These are phyloP conservation scores for Peromyscus attwateri DNA, from an alignment of 2,797 vertebrate species.

Conservation along the genomic window DNA sequence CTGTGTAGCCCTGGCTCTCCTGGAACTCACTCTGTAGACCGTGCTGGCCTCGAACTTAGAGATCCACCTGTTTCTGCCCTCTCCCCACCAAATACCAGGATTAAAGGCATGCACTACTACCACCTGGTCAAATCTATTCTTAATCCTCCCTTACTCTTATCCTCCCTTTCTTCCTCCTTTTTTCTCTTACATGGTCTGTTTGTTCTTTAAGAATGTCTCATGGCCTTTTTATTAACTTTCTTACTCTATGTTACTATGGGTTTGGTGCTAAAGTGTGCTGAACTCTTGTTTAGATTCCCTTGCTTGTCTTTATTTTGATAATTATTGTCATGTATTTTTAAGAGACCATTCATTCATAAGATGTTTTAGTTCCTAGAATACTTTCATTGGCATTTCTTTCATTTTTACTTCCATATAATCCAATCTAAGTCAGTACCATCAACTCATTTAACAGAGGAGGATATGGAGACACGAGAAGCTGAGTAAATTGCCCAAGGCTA, in stretches of 20 bases:
- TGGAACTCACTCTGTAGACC: neutral
- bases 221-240: conserved; percentile 25
- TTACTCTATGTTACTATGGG: conserved; percentile 6
- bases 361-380: neutral
- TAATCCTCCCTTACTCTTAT: neutral
- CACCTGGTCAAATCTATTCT: neutral
- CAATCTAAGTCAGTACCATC: neutral
- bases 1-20: neutral
- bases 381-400: neutral
- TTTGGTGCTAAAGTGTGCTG: neutral
- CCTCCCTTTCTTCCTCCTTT: neutral
- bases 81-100: too few species aligned
- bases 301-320: neutral
- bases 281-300: neutral
- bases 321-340: neutral
- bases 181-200: neutral
- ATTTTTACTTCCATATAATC: neutral
- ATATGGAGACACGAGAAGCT: neutral
- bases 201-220: conserved; percentile 42
- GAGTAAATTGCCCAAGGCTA: neutral
- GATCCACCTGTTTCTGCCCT: too few species aligned
- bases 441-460: neutral
- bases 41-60: too few species aligned
- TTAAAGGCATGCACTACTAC: too few species aligned
- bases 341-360: neutral